Conservation (phyloP, 1,140 invertebrate species). For the Platorchestia sp. region DNA sequence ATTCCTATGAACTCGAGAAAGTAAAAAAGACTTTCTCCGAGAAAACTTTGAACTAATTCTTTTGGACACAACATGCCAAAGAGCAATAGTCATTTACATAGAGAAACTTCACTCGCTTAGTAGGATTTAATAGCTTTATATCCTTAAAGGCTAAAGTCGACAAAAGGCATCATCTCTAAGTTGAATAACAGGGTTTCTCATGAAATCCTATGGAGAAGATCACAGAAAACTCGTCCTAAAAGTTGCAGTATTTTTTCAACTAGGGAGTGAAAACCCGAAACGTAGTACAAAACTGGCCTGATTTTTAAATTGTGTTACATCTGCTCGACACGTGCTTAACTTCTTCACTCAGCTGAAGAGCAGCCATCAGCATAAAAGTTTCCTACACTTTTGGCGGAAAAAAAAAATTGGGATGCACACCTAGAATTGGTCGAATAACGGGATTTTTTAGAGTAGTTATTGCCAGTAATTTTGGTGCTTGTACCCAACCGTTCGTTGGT, state of each 20-base stretch:
- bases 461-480: background rate
- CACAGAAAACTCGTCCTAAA: background rate
- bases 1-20: background rate
- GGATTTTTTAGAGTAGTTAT: background rate
- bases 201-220: background rate
- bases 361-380: background rate
- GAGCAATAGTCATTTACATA: no score
- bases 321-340: background rate
- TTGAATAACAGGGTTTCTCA: background rate
- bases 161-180: background rate
- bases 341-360: background rate
- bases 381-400: background rate
- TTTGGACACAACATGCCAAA: no score
- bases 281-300: background rate
- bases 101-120: no score
- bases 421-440: background rate
- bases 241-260: background rate
- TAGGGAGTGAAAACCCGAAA: background rate
- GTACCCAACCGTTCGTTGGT: background rate
- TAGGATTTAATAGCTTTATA: no score
- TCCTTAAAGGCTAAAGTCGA: background rate
- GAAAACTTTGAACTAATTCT: no score
- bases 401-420: background rate
- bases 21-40: background rate
- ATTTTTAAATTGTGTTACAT: background rate